phyloP scores from a whole-genome alignment of 1,140 invertebrate genomes.

The silkworm (Bombyx mori) region ASM3026992v2 NC_085110.1:11148501-11149000 shows the following conservation, averaged over 20 bases:
- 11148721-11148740: slow-evolving; percentile 28
- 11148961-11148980: slow-evolving; percentile 48
- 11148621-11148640: too few relatives aligned
- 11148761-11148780: slow-evolving; percentile 32
- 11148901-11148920: slow-evolving; percentile 13
- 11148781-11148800: slow-evolving; percentile 34
- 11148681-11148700: too few relatives aligned
- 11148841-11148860: slow-evolving; percentile 48
- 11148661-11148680: too few relatives aligned
- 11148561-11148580: too few relatives aligned
- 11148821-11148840: slow-evolving; percentile 38
- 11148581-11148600: too few relatives aligned
- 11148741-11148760: slow-evolving; percentile 31
- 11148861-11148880: slow-evolving; percentile 30
- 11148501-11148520: too few relatives aligned
- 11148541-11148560: too few relatives aligned
- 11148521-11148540: too few relatives aligned
- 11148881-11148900: slow-evolving; percentile 18
- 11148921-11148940: slow-evolving; percentile 37
- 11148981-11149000: slow-evolving; percentile 45
- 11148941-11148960: slow-evolving; percentile 40
- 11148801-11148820: slow-evolving; percentile 8
- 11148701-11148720: slow-evolving; percentile 1
- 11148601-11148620: too few relatives aligned
- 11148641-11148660: too few relatives aligned